Evolutionary conservation across 2,113 vertebrate species (phyloP).

Genomic region (Xiphias gladius): DNA sequence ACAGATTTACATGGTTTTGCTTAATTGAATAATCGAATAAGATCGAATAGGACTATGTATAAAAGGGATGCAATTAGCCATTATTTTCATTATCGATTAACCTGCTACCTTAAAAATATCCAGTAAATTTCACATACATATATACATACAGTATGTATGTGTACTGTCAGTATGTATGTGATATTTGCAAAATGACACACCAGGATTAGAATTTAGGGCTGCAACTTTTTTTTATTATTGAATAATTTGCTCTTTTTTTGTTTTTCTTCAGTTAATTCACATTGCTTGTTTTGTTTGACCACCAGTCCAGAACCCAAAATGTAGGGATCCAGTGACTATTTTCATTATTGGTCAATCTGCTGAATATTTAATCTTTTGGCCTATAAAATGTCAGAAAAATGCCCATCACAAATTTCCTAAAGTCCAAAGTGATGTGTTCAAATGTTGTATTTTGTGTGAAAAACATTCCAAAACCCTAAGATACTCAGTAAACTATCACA

Average conservation of each 20-base stretch:
- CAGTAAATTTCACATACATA: not conserved
- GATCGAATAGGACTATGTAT: not conserved
- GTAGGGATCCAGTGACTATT: not conserved
- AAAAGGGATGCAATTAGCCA: not conserved
- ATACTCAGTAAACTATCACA: not conserved
- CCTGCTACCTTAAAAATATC: not conserved
- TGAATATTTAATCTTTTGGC: not conserved
- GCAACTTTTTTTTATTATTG: not conserved
- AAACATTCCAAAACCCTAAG: not conserved
- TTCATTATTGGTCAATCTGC: not conserved
- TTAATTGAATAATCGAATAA: not conserved
- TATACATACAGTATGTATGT: too few relatives aligned
- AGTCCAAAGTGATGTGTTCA: too few relatives aligned
- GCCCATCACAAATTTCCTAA: too few relatives aligned
- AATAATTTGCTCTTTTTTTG: not conserved
- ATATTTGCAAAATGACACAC: not conserved
- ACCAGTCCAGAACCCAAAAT: not conserved
- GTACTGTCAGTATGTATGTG: not conserved
- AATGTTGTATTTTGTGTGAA: not conserved
- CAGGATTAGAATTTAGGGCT: not conserved
- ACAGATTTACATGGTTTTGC: slow-evolving; percentile 66
- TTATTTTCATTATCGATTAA: not conserved
- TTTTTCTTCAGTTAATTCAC: too few relatives aligned
- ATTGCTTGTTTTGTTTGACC: not conserved
- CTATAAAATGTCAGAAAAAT: not conserved